Evolutionary conservation across 2,797 vertebrate genomes (phyloP), one percentile per base, ranked within the genome.

Genomic region (Brachyalestes nurse): DNA sequence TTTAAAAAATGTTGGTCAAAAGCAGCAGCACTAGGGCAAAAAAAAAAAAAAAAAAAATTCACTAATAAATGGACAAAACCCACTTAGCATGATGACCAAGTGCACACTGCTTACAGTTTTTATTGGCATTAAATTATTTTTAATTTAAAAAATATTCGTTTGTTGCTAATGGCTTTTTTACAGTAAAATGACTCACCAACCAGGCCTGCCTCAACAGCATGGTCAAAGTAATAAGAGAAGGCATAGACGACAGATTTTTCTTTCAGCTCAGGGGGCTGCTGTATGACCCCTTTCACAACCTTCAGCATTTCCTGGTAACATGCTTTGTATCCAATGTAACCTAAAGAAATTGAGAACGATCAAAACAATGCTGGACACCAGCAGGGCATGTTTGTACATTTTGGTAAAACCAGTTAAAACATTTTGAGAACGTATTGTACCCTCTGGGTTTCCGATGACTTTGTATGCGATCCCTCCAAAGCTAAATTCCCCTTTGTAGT

Each of bases 211-310:
- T 99, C 98, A 83, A 91, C 96, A 2, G 98, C 98, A 84, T 97
- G 93, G 87, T 99, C 98, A 49, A 96, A 99, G 87, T 98, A 99
- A 89, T 99, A 99, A 69, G 98, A 99, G 91, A 99, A 99, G 5
- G 98, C 98, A 34, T 97, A 99, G 90, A 99, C 98, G 77, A 93
- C 89, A 25, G 88, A 91, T 84, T 89, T 86, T 85, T 90, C 89
- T 84, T 91, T 90, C 9, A 98, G 90, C 85, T 97, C 95, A 8
- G 93, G 88, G 0, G 96, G 96, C 87, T 97, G 96, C 87, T 97
- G 96, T 83, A 99, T 93, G 84, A 96, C 92, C 65, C 95, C 96
- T 90, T 92, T 94, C 81, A 99, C 95, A 86, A 96, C 95, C 86
- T 91, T 95, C 58, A 94, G 91, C 82, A 98, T 95, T 91, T 99